Evolutionary conservation across 2,797 vertebrate genomes (phyloP).

Genomic region (Thamnophis elegans): DNA sequence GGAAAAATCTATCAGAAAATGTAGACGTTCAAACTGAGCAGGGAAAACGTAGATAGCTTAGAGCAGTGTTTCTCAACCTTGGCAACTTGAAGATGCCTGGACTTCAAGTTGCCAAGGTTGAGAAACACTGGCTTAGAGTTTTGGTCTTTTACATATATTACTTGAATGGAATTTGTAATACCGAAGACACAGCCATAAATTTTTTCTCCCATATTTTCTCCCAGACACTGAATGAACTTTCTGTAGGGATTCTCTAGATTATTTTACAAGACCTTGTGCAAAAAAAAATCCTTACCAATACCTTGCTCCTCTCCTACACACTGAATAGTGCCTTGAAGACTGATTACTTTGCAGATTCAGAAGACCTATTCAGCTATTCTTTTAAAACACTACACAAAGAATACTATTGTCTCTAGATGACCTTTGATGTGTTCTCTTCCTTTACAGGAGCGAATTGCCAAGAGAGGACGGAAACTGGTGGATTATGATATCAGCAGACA

Average conservation of each 20-base stretch:
- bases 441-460: conserved; percentile 75
- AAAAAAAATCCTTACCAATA: neutral
- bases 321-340: neutral
- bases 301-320: neutral
- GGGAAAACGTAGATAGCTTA: neutral
- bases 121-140: no score
- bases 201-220: neutral
- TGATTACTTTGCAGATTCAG: neutral
- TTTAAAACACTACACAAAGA: neutral
- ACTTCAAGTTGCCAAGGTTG: no score
- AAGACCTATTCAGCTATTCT: neutral
- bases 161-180: neutral
- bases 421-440: neutral
- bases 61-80: no score
- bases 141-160: neutral
- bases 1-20: neutral
- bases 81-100: no score
- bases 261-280: neutral
- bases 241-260: neutral
- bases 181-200: neutral
- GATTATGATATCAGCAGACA: conserved; percentile 79
- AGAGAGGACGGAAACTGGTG: conserved; percentile 76
- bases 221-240: neutral
- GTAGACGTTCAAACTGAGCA: neutral
- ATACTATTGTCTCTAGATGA: neutral